Base-by-base conservation (phyloP, 2,113 vertebrate genomes). In the Cettia cetti region DNA sequence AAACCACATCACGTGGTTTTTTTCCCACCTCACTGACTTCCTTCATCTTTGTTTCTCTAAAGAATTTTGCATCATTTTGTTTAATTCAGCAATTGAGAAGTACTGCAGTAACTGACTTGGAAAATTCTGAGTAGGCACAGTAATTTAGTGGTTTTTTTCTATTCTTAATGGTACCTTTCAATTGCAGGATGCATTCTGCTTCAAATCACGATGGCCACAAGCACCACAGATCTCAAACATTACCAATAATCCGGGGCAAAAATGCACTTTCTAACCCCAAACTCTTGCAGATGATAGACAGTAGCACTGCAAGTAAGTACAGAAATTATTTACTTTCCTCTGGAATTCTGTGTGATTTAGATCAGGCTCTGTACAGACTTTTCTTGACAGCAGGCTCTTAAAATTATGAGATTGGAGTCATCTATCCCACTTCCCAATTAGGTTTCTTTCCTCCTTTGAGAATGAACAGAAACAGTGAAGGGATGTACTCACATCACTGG, bases 201-300 rank as follows among this genome's bases (percentile, higher is more conserved):
- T 98, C 99, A 23, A 95, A 98, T 91, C 98, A 98, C 0, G 99
- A 99, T 28, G 98, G 99, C 44, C 99, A 99, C 84, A 98, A 99
- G 59, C 99, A 99, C 19, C 98, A 98, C 95, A 98, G 99, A 96
- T 99, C 99, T 86, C 99, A 99, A 96, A 99, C 99, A 1, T 98
- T 99, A 97, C 99, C 99, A 70, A 99, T 99, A 97, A 99, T 99
- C 90, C 98, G 99, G 94, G 98, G 98, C 72, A 99, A 99, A 98
- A 99, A 99, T 89, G 99, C 99, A 68, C 98, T 99, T 84, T 99
- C 98, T 83, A 99, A 99, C 94, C 99, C 99, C 60, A 99, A 99
- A 94, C 98, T 99, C 70, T 96, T 99, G 79, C 99, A 99, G 95
- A 99, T 99, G 98, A 98, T 99, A 97, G 99, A 99, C 64, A 98